phyloP scores from a whole-genome alignment of 1,140 invertebrate genomes.

The Pseudomyrmex cubaensis region DNA sequence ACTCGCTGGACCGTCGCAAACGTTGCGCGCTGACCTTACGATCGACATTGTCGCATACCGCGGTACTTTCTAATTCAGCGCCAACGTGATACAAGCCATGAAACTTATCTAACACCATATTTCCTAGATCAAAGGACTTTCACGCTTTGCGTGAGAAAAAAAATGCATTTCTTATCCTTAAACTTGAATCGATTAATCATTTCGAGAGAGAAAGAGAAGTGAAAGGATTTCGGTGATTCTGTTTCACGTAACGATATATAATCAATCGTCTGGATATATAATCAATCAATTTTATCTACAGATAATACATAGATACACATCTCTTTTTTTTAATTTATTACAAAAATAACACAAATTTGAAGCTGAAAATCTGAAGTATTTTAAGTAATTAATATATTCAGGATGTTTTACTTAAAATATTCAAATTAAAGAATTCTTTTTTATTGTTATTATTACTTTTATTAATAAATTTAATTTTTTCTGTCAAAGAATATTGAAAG shows the following conservation, averaged over 20 bases:
- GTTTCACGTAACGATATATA: neutral
- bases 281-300: neutral
- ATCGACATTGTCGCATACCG: slow-evolving; percentile 53
- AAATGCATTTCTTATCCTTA: slow-evolving; percentile 9
- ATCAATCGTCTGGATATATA: neutral
- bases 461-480: neutral
- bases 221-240: neutral
- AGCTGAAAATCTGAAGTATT: neutral
- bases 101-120: slow-evolving; percentile 12
- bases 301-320: neutral
- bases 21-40: neutral
- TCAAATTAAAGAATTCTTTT: too few relatives aligned
- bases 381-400: neutral
- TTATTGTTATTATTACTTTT: neutral
- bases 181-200: slow-evolving; percentile 24
- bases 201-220: neutral
- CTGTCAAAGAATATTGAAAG: too few relatives aligned
- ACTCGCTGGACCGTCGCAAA: neutral
- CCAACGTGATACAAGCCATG: slow-evolving; percentile 23
- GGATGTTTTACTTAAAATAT: neutral
- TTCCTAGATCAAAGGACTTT: neutral
- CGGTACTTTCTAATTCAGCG: slow-evolving; percentile 52
- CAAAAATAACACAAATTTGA: neutral
- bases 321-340: neutral
- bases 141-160: neutral